Conservation (phyloP, 2,888 invertebrate genomes). For the Mesorhabditis sp. region DNA sequence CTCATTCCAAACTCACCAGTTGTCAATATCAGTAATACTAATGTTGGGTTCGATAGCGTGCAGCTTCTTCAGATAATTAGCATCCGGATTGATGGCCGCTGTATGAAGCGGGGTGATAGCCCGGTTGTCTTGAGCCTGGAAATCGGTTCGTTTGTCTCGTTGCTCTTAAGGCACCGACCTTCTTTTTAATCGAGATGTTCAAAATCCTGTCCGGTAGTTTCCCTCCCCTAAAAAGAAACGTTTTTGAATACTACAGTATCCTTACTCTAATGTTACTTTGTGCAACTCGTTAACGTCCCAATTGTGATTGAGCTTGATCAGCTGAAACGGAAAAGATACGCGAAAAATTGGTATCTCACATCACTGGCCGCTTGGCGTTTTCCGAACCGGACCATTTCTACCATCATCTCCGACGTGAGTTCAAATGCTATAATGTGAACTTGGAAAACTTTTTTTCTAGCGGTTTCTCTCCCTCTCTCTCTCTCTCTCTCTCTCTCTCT, state of each 20-base stretch:
- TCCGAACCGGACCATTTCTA: too few species aligned
- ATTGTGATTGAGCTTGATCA: slow-evolving; percentile 22
- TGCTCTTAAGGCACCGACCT: slow-evolving; percentile 19
- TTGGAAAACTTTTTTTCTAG: too few species aligned
- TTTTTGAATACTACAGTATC: not conserved
- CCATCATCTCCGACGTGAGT: too few species aligned
- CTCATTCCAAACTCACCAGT: slow-evolving; percentile 52
- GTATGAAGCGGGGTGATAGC: slow-evolving; percentile 64
- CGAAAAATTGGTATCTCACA: too few species aligned
- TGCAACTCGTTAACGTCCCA: slow-evolving; percentile 59
- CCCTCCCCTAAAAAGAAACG: slow-evolving; percentile 31
- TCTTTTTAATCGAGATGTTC: slow-evolving; percentile 60
- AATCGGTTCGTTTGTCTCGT: too few species aligned
- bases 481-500: too few species aligned
- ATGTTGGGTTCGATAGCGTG: slow-evolving; percentile 61
- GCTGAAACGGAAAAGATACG: not conserved
- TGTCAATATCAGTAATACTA: slow-evolving; percentile 60
- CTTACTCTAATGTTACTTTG: slow-evolving; percentile 48
- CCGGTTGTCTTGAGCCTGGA: slow-evolving; percentile 46
- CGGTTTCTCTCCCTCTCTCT: too few species aligned
- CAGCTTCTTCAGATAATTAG: slow-evolving; percentile 54
- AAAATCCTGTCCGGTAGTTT: slow-evolving; percentile 54
- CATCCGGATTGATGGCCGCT: slow-evolving; percentile 64
- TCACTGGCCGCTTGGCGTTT: too few species aligned
- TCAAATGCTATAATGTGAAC: too few species aligned